Conservation (phyloP, 2,888 invertebrate genomes). For the Nephrotoma flavescens region DNA sequence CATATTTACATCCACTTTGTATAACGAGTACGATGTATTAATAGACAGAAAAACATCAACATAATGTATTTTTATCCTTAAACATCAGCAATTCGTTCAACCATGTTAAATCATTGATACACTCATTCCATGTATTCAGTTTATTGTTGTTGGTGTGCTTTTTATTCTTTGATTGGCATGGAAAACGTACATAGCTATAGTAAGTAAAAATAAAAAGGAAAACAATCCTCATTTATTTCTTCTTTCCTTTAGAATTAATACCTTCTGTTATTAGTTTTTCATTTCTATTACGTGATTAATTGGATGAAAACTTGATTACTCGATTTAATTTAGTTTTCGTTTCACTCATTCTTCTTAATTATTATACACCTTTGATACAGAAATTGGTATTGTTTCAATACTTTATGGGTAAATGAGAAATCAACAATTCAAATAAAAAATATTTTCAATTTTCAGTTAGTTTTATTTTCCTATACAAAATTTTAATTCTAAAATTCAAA, state of each 20-base stretch:
- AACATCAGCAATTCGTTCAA: neutral
- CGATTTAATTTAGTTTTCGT: neutral
- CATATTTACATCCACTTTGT: no score
- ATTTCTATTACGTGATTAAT: neutral
- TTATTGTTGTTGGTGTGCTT: neutral
- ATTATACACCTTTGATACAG: neutral
- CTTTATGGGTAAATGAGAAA: neutral
- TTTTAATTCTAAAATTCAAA: no score
- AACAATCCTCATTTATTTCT: neutral
- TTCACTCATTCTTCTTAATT: neutral
- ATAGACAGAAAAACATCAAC: neutral
- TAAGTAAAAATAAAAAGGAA: neutral
- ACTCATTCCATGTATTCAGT: neutral
- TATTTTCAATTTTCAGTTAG: neutral
- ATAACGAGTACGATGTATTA: neutral
- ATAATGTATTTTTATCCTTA: neutral
- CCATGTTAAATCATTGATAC: neutral
- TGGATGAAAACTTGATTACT: neutral
- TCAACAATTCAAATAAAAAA: neutral
- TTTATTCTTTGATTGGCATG: neutral
- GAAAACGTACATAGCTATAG: neutral
- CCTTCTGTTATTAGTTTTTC: neutral
- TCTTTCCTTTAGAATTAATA: neutral
- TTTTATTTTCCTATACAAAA: no score
- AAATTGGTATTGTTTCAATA: neutral